Percentiles rank a stretch among this genome's conserved stretches.
Conservation (phyloP, 1,140 invertebrate species). For the Eupristina koningsbergeri region DNA sequence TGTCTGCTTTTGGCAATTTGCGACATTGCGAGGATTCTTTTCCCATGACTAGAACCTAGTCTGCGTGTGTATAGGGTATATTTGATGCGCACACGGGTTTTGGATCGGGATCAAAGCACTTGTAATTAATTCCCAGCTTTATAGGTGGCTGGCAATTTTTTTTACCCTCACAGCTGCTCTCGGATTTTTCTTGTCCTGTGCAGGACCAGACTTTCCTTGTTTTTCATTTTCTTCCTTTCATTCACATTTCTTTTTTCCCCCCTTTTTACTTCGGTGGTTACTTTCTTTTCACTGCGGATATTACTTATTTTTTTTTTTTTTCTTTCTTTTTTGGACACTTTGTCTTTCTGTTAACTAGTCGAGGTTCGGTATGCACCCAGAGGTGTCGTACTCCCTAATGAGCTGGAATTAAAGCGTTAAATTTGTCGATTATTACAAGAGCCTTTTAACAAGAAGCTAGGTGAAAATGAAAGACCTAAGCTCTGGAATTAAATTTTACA, state of each 20-base stretch:
- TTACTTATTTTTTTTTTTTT: conserved; percentile 45
- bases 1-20: conserved; percentile 51
- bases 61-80: background rate
- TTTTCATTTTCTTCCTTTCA: background rate
- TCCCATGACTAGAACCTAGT: background rate
- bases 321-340: no score
- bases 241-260: background rate
- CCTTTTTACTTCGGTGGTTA: background rate
- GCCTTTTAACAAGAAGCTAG: background rate
- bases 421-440: conserved; percentile 24
- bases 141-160: conserved; percentile 38
- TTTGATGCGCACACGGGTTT: conserved; percentile 3
- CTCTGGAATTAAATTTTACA: background rate
- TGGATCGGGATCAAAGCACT: conserved; percentile 46
- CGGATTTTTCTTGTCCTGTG: conserved; percentile 7
- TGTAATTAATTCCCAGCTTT: conserved; percentile 48
- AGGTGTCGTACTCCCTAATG: conserved; percentile 28
- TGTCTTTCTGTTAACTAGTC: conserved; percentile 29
- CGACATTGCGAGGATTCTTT: conserved; percentile 48
- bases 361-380: conserved; percentile 7
- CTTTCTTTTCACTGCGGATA: conserved; percentile 47
- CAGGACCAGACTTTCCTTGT: background rate
- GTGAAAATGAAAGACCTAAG: background rate
- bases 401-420: conserved; percentile 39
- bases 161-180: background rate